Evolutionary conservation across 2,797 vertebrate species (phyloP).

Genomic region (Gambusia yucatana): DNA sequence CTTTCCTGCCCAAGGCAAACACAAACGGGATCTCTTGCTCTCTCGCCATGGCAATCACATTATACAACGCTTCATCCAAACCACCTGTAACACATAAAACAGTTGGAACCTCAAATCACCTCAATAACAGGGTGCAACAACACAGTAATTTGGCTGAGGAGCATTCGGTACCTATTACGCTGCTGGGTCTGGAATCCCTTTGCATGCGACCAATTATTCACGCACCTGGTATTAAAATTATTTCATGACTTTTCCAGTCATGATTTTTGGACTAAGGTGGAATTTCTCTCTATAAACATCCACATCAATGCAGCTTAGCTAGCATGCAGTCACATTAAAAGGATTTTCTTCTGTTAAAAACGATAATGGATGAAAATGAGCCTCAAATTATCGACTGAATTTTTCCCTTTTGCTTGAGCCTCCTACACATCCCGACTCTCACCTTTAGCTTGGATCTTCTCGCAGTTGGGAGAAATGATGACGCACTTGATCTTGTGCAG

Average conservation of each 20-base stretch:
- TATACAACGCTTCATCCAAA: conserved; percentile 95
- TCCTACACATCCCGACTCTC: background rate
- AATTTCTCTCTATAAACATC: background rate
- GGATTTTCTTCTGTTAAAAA: background rate
- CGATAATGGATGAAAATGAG: background rate
- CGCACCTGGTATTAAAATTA: background rate
- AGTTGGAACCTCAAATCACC: background rate
- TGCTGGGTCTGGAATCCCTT: background rate
- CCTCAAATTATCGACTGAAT: background rate
- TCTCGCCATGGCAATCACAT: conserved; percentile 97
- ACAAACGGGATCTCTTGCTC: conserved; percentile 99
- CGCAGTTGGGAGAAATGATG: conserved; percentile 98
- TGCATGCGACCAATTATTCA: background rate
- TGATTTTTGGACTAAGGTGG: background rate
- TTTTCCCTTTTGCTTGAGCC: background rate
- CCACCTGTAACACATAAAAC: conserved; percentile 83
- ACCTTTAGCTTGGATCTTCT: conserved; percentile 99
- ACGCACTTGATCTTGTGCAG: conserved; percentile 96
- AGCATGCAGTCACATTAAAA: background rate
- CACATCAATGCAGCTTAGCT: background rate
- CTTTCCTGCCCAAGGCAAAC: conserved; percentile 96
- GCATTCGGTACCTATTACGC: background rate
- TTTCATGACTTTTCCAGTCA: background rate
- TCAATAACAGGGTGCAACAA: background rate
- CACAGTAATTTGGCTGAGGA: background rate